Conservation (phyloP, 2,113 vertebrate genomes). For the Desmodus rotundus region DNA sequence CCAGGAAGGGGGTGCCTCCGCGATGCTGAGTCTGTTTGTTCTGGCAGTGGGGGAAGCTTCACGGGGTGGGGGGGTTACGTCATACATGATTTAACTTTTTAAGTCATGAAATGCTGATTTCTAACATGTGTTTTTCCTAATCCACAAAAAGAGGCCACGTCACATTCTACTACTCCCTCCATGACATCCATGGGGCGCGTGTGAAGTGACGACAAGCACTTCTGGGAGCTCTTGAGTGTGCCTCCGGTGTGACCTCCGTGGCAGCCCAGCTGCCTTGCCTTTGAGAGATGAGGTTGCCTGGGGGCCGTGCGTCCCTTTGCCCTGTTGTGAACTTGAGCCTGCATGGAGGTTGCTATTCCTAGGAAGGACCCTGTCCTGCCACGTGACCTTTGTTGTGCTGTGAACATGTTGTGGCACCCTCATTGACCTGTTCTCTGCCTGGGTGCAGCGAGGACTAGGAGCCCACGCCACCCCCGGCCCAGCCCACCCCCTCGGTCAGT, state of each 20-base stretch:
- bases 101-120: not conserved
- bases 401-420: fast-evolving
- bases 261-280: not conserved
- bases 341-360: fast-evolving
- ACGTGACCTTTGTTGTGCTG: fast-evolving
- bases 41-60: not conserved
- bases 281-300: not conserved
- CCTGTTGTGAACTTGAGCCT: not conserved
- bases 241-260: not conserved
- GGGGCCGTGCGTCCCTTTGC: fast-evolving
- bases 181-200: fast-evolving
- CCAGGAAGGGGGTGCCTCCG: fast-evolving
- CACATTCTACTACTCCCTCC: fast-evolving
- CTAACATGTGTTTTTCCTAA: not conserved
- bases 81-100: not conserved
- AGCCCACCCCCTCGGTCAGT: fast-evolving
- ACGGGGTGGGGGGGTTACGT: fast-evolving
- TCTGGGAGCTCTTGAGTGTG: fast-evolving
- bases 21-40: fast-evolving
- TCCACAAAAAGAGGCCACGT: not conserved
- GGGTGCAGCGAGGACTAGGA: fast-evolving
- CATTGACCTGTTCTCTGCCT: fast-evolving
- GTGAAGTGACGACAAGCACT: not conserved
- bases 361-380: fast-evolving
- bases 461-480: fast-evolving